Evolutionary conservation across 1,140 invertebrate species (phyloP).

Genomic region (Drosophila tsacasi): DNA sequence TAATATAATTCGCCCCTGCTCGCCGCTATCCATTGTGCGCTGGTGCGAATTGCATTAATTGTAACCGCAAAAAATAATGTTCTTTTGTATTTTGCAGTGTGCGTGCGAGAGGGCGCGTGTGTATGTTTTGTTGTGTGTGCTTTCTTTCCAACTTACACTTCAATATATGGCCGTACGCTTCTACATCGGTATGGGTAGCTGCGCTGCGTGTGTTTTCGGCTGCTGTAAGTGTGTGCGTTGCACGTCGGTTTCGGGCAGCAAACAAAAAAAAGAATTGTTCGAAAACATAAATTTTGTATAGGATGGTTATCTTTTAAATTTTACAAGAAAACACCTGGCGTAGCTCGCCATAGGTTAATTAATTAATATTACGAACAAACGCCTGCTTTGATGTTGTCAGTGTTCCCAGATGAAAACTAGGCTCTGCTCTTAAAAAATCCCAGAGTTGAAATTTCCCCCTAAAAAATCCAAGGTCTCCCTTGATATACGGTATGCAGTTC

Average conservation of each 20-base stretch:
- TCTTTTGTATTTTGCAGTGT: constrained; percentile 13
- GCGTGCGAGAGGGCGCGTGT: constrained; percentile 13
- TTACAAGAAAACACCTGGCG: constrained; percentile 20
- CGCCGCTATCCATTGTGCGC: neutral
- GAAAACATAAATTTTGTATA: constrained; percentile 16
- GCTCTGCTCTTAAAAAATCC: no score
- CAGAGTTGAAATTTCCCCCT: no score
- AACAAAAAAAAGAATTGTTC: constrained; percentile 7
- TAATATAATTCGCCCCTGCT: neutral
- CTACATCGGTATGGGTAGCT: constrained; percentile 8
- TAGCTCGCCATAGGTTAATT: constrained; percentile 21
- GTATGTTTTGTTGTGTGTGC: constrained; percentile 13
- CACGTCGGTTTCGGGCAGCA: constrained; percentile 26
- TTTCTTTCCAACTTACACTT: constrained; percentile 20
- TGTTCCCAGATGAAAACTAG: no score
- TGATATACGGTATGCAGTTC: no score
- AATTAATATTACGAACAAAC: constrained; percentile 6
- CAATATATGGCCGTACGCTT: constrained; percentile 14
- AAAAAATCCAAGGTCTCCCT: no score
- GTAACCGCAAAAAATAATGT: constrained; percentile 1
- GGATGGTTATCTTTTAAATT: constrained; percentile 2
- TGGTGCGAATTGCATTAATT: neutral
- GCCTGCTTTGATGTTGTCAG: neutral
- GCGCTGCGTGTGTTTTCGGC: constrained; percentile 5
- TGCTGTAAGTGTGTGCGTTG: constrained; percentile 17